A percentile compares a stretch with the other conserved stretches of the same genome.
phyloP scores from a whole-genome alignment of 2,113 vertebrate genomes.

The Ceyx cyanopectus region DNA sequence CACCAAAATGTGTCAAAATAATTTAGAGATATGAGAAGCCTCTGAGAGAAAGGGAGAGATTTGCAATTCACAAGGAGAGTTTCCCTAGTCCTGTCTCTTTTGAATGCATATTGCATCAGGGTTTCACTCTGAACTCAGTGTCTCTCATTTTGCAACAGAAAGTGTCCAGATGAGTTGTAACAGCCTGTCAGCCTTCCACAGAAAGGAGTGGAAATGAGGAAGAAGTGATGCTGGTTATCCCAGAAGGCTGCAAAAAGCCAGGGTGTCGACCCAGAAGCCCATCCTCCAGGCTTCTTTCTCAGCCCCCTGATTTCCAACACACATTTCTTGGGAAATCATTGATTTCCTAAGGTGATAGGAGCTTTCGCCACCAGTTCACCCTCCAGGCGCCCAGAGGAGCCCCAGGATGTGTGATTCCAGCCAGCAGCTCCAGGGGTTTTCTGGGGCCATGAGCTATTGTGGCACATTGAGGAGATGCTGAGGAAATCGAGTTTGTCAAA shows the following conservation, averaged over 20 bases:
- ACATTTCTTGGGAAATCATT: background rate
- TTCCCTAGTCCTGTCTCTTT: background rate
- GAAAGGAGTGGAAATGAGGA: background rate
- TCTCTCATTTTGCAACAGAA: background rate
- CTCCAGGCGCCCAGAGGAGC: background rate
- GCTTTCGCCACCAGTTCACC: background rate
- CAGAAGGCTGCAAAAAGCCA: background rate
- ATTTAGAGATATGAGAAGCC: background rate
- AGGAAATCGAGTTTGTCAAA: background rate
- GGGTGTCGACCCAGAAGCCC: background rate
- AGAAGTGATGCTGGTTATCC: background rate
- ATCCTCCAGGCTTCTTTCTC: background rate
- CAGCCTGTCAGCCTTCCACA: background rate
- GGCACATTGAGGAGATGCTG: accelerated
- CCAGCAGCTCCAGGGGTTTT: background rate
- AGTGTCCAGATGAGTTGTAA: background rate
- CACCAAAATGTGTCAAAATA: background rate
- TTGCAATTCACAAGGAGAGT: background rate
- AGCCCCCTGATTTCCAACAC: background rate
- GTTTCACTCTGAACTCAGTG: background rate
- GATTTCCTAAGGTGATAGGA: accelerated
- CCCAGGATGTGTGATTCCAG: accelerated
- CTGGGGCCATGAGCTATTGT: accelerated
- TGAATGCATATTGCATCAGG: background rate
- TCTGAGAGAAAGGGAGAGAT: background rate